phyloP scores from a whole-genome alignment of 1,140 invertebrate species.

The Gonioctena quinquepunctata region DNA sequence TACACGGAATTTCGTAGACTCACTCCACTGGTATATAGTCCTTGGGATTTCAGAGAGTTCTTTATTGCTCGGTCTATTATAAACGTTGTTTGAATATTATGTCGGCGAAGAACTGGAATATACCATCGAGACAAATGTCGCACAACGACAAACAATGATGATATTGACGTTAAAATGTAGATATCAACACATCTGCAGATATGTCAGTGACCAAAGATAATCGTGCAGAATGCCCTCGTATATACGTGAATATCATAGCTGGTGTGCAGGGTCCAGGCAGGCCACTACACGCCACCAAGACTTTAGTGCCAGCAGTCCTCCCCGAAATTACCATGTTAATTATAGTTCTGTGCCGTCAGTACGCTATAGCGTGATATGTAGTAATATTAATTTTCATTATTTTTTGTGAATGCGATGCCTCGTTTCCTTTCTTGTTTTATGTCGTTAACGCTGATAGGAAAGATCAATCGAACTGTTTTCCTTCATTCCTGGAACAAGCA shows the following conservation, averaged over 20 bases:
- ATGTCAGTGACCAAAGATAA: too few relatives aligned
- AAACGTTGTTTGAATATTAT: too few relatives aligned
- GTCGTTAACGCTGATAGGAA: not conserved
- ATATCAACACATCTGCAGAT: too few relatives aligned
- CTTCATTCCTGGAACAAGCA: not conserved
- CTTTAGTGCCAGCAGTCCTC: slow-evolving; percentile 48
- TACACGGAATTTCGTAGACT: too few relatives aligned
- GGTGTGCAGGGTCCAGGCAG: slow-evolving; percentile 12
- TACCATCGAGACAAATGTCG: too few relatives aligned
- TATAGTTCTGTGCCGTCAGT: slow-evolving; percentile 43
- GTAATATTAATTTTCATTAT: slow-evolving; percentile 19
- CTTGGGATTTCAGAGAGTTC: too few relatives aligned
- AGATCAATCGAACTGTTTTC: slow-evolving; percentile 23
- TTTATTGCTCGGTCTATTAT: too few relatives aligned
- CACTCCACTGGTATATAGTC: too few relatives aligned
- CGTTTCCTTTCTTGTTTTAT: not conserved
- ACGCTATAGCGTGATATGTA: slow-evolving; percentile 21
- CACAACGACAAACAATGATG: too few relatives aligned
- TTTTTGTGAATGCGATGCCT: not conserved
- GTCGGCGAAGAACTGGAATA: too few relatives aligned
- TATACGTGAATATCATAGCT: not conserved
- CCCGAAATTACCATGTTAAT: slow-evolving; percentile 55
- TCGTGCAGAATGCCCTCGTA: too few relatives aligned
- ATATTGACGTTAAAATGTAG: not conserved
- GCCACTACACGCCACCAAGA: slow-evolving; percentile 51